Percentiles rank a stretch among this genome's conserved stretches.
These are phyloP conservation scores for Tragelaphus imberbis DNA, from an alignment of 2,113 vertebrate genomes.

Conservation along the genomic window DNA sequence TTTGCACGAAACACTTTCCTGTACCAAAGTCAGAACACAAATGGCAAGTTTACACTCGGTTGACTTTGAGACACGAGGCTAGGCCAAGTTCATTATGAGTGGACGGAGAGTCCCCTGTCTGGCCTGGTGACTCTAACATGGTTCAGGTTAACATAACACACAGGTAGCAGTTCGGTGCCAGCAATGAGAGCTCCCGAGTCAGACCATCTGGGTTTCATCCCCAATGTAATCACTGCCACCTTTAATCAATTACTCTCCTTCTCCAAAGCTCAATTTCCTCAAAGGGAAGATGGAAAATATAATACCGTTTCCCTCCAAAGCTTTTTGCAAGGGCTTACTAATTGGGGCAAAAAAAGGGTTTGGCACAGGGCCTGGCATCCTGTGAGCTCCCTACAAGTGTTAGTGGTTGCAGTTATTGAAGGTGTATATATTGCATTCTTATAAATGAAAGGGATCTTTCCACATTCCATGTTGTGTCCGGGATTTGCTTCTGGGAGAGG, in stretches of 20 bases:
- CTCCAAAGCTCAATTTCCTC: not conserved
- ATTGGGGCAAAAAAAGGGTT: not conserved
- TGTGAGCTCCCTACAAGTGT: not conserved
- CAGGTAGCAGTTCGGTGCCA: not conserved
- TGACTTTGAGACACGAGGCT: not conserved
- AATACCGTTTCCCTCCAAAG: not conserved
- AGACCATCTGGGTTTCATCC: not conserved
- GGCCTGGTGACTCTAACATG: rapidly evolving
- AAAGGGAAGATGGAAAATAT: not conserved
- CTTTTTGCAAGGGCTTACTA: conserved; percentile 7
- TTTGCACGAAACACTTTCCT: not conserved
- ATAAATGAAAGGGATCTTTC: not conserved
- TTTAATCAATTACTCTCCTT: not conserved
- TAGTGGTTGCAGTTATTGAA: not conserved
- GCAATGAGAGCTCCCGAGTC: not conserved
- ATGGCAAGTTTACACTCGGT: not conserved
- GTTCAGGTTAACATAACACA: not conserved
- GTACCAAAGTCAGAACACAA: not conserved
- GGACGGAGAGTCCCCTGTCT: not conserved
- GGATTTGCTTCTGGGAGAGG: not conserved
- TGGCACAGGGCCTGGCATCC: not conserved
- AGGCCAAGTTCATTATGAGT: not conserved
- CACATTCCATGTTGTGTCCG: not conserved
- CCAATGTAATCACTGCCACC: not conserved
- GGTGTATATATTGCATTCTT: not conserved